These are phyloP conservation scores for Oscarella lobularis DNA, from an alignment of 37 sponge, comb jelly and placozoan genomes.

Conservation along the genomic window DNA sequence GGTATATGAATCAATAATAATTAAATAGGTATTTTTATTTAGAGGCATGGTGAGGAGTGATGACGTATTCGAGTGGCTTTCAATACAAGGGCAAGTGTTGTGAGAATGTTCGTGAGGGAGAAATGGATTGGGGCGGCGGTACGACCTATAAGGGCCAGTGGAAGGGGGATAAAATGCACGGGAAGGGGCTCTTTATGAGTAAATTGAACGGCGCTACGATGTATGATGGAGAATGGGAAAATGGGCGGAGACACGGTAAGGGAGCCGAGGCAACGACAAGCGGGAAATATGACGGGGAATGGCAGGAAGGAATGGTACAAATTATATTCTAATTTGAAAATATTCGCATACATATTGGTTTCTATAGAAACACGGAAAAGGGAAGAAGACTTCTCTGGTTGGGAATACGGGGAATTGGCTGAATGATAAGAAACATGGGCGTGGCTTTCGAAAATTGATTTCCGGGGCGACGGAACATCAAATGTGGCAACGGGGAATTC, in stretches of 20 bases:
- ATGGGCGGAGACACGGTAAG: conserved; percentile 28
- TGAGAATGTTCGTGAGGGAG: conserved; percentile 50
- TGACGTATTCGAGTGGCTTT: conserved; percentile 33
- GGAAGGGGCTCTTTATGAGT: not conserved
- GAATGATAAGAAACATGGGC: too few relatives aligned
- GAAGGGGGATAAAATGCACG: conserved; percentile 15
- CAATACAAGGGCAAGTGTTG: conserved; percentile 63
- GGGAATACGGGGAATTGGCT: too few relatives aligned
- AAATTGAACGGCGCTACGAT: not conserved
- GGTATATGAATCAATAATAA: too few relatives aligned
- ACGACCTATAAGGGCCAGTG: conserved; percentile 65
- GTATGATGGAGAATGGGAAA: conserved; percentile 21
- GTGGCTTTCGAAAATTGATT: too few relatives aligned
- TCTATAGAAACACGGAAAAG: too few relatives aligned
- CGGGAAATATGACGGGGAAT: conserved; percentile 63
- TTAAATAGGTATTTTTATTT: too few relatives aligned
- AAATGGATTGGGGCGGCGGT: conserved; percentile 43
- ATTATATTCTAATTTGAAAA: too few relatives aligned
- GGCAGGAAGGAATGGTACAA: conserved; percentile 42
- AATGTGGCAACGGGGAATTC: too few relatives aligned
- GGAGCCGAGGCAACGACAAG: conserved; percentile 38
- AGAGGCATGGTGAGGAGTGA: conserved; percentile 48
- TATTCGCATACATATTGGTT: too few relatives aligned
- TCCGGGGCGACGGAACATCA: too few relatives aligned
- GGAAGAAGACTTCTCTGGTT: too few relatives aligned